Evolutionary conservation across 2,888 invertebrate species (phyloP).

Genomic region (Polymixis lichenea): DNA sequence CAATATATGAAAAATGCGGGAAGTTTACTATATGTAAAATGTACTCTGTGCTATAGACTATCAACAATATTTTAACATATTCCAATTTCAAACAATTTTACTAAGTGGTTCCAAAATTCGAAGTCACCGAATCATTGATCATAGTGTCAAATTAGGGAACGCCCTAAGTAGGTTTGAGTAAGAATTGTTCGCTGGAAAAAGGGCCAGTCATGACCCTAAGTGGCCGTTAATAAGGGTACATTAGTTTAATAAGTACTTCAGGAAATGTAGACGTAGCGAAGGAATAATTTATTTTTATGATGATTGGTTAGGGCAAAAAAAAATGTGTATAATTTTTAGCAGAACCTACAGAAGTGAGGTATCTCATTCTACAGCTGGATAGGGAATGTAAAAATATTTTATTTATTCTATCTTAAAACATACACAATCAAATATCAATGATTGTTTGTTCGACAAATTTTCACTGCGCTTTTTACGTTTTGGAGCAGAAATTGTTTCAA

Average conservation of each 20-base stretch:
- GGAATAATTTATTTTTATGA: constrained; percentile 10
- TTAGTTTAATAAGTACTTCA: constrained; percentile 33
- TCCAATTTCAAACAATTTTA: background rate
- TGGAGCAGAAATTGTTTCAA: too few species aligned
- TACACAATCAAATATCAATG: too few species aligned
- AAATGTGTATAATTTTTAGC: too few species aligned
- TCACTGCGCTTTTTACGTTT: too few species aligned
- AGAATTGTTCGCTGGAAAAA: constrained; percentile 31
- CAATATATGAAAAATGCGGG: too few species aligned
- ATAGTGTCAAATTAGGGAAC: constrained; percentile 46
- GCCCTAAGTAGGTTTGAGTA: constrained; percentile 7
- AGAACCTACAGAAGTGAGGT: background rate
- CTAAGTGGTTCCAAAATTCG: background rate
- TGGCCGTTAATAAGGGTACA: constrained; percentile 19
- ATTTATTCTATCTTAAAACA: too few species aligned
- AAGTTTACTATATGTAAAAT: too few species aligned
- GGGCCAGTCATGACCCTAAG: constrained; percentile 25
- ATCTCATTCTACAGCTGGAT: background rate
- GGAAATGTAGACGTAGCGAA: constrained; percentile 12
- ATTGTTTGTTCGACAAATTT: too few species aligned
- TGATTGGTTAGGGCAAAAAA: background rate
- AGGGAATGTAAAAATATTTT: too few species aligned
- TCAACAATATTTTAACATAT: too few species aligned
- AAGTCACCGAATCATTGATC: constrained; percentile 47
- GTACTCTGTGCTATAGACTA: too few species aligned